Conservation (phyloP, 2,797 vertebrate genomes). For the Pogoniulus pusillus region DNA sequence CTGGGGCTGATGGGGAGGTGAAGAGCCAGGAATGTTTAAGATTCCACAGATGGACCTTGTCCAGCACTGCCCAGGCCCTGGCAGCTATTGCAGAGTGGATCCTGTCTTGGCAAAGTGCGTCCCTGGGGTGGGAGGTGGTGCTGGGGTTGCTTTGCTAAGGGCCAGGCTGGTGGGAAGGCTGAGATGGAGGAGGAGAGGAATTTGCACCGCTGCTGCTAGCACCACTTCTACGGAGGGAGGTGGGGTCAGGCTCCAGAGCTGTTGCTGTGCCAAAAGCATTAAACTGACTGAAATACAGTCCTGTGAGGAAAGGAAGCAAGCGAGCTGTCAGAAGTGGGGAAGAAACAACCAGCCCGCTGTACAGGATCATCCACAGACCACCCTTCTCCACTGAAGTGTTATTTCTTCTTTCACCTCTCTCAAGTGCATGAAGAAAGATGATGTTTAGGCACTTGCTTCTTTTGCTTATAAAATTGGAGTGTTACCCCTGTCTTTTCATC, state of each 20-base stretch:
- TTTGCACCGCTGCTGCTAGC: not conserved
- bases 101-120: not conserved
- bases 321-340: not conserved
- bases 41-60: not conserved
- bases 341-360: not conserved
- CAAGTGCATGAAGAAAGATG: not conserved
- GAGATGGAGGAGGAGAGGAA: not conserved
- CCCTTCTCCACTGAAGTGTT: not conserved
- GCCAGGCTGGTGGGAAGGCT: not conserved
- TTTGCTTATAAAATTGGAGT: not conserved
- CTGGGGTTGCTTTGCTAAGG: not conserved
- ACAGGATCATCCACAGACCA: slow-evolving; percentile 21
- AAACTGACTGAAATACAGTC: not conserved
- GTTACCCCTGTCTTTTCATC: not conserved
- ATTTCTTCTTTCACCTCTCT: slow-evolving; percentile 27
- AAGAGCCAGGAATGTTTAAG: not conserved
- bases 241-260: not conserved
- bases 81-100: not conserved
- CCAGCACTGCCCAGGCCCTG: accelerated
- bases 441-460: not conserved
- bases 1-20: not conserved
- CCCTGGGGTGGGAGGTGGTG: not conserved
- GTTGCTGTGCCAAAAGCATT: slow-evolving; percentile 17
- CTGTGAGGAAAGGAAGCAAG: not conserved
- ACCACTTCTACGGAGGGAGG: not conserved